phyloP scores from a whole-genome alignment of 2,888 invertebrate genomes.

The Pseudococcus viburni region DNA sequence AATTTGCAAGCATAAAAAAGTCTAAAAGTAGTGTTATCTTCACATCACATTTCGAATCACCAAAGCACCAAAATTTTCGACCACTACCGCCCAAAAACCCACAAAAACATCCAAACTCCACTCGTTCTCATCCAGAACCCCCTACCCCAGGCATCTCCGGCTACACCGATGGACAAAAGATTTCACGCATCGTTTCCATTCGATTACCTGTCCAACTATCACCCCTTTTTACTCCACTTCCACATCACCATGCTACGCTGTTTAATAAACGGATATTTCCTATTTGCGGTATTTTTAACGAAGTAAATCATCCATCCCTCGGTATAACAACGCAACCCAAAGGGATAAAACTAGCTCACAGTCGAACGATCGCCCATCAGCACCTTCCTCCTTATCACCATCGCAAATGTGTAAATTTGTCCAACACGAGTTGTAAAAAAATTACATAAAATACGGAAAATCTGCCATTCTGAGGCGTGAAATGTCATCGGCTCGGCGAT shows the following conservation, averaged over 20 bases:
- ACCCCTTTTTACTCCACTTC: conserved; percentile 28
- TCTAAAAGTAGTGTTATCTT: no score
- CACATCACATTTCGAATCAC: no score
- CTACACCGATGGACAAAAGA: background rate
- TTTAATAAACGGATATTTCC: conserved; percentile 38
- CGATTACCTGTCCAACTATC: conserved; percentile 19
- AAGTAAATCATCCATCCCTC: conserved; percentile 27
- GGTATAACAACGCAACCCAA: background rate
- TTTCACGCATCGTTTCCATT: background rate
- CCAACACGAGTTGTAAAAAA: background rate
- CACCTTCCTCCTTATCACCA: background rate
- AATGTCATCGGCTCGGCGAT: background rate
- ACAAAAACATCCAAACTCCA: no score
- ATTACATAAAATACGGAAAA: conserved; percentile 8
- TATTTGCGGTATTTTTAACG: conserved; percentile 19
- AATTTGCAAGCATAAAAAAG: no score
- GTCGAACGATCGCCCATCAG: background rate
- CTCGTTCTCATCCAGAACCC: no score
- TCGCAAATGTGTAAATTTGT: conserved; percentile 36
- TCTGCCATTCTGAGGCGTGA: background rate
- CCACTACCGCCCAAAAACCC: no score
- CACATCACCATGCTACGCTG: background rate
- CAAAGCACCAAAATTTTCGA: no score
- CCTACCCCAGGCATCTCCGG: no score
- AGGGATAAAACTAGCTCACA: background rate